Conservation (phyloP, 1,140 invertebrate species). For the Euura saliciscinereae region DNA sequence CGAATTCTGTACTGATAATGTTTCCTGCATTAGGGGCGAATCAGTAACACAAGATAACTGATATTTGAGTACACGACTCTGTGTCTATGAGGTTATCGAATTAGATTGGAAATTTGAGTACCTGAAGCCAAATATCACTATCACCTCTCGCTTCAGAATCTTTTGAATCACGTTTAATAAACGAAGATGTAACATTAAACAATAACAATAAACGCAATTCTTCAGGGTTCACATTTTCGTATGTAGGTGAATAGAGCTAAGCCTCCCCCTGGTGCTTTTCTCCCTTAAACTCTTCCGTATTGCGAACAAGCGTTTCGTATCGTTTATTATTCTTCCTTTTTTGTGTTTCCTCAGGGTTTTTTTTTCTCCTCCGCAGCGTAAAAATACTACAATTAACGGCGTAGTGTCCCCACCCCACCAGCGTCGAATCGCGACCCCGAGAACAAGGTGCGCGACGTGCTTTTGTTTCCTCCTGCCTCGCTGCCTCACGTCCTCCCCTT, state of each 20-base stretch:
- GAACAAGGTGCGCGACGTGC: not conserved
- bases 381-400: slow-evolving; percentile 19
- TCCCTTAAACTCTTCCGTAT: not conserved
- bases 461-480: not conserved
- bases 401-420: not conserved
- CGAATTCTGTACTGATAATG: too few relatives aligned
- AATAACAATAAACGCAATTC: not conserved
- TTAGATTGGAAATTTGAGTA: too few relatives aligned
- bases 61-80: too few relatives aligned
- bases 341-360: not conserved
- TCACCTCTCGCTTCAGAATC: too few relatives aligned
- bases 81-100: too few relatives aligned
- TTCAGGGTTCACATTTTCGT: not conserved
- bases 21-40: too few relatives aligned
- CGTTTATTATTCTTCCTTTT: too few relatives aligned
- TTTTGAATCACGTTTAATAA: too few relatives aligned
- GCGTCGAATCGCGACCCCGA: not conserved
- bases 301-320: not conserved
- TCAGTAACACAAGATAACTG: too few relatives aligned
- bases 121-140: too few relatives aligned
- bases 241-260: not conserved
- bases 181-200: too few relatives aligned
- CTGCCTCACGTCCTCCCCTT: not conserved
- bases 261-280: not conserved
- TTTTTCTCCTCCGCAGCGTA: slow-evolving; percentile 2